Conservation (phyloP, 2,888 invertebrate genomes). For the Polyommatus iphigenia region DNA sequence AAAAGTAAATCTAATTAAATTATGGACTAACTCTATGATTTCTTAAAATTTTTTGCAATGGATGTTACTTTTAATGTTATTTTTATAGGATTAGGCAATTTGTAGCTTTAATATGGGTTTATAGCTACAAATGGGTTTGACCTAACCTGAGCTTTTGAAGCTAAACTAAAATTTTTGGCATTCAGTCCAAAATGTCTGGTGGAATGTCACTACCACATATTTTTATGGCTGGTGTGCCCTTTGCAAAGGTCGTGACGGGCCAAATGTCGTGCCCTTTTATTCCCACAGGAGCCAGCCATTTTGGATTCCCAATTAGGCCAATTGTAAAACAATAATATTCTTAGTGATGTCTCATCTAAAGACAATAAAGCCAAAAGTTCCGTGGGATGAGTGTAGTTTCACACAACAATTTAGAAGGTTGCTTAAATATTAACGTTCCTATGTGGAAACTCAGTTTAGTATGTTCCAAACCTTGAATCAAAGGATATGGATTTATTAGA, state of each 20-base stretch:
- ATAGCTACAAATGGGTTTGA: too few species aligned
- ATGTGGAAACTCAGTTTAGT: background rate
- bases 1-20: too few species aligned
- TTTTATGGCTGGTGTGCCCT: slow-evolving; percentile 63
- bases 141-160: background rate
- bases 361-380: background rate
- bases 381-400: background rate
- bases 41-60: too few species aligned
- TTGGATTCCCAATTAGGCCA: slow-evolving; percentile 27
- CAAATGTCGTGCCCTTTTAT: slow-evolving; percentile 71
- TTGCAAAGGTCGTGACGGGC: slow-evolving; percentile 67
- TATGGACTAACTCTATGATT: too few species aligned
- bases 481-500: too few species aligned
- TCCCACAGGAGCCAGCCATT: slow-evolving; percentile 39
- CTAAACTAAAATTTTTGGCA: background rate
- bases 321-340: slow-evolving; percentile 15
- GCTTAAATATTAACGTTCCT: background rate
- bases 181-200: slow-evolving; percentile 25
- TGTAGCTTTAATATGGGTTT: too few species aligned
- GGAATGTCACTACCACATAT: slow-evolving; percentile 64
- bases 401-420: background rate
- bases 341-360: background rate
- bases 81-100: too few species aligned
- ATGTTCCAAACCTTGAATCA: background rate
- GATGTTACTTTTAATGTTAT: too few species aligned